Evolutionary conservation across 2,888 invertebrate species (phyloP), one percentile per base, ranked within the genome.

Genomic region (Chymomyza procnemis): DNA sequence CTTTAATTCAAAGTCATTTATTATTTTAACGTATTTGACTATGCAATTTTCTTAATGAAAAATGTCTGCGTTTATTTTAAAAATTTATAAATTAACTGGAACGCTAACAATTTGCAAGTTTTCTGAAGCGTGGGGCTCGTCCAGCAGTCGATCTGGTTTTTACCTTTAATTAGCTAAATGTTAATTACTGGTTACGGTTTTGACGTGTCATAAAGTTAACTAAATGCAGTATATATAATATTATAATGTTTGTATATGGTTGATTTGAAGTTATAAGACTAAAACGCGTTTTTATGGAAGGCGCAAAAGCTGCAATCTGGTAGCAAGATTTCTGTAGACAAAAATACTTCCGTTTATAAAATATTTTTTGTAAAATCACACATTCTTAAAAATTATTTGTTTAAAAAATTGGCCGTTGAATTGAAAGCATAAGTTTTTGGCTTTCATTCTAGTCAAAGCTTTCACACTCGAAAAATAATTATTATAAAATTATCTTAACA

Each of bases 171-270:
- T 80, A 65, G 59, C 50, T 62, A 55, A 47, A 61, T 56, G 66
- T 69, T 79, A 73, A 74, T 77, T 71, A 67, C 66, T 48, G 52
- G 41, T 71, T 76, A 75, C 73, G 74, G 66, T 58, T 62, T 16
- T 60, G 34, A 3, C 12, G n/a, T 41, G 12, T 1, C 34, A 41
- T 41, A 41, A 41, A 41, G 34, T 4, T 8, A 26, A 18, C 16
- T 48, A 48, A 18, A 18, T 19, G 41, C 4, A 46, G 18, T 50
- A 50, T n/a, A 50, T 50, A 30, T 4, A 47, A 60, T 60, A 12
- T 21, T 47, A 18, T 48, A 60, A 57, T 5, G 3, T 26, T 26
- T 0, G 26, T 26, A 26, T 26, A 26, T 6, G 1, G 26, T 26
- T 26, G 26, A 6, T 26, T 4, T 26, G 26, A 8, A 1, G 26